Evolutionary conservation across 2,113 vertebrate genomes (phyloP).

Genomic region (Toxotes chatareus): DNA sequence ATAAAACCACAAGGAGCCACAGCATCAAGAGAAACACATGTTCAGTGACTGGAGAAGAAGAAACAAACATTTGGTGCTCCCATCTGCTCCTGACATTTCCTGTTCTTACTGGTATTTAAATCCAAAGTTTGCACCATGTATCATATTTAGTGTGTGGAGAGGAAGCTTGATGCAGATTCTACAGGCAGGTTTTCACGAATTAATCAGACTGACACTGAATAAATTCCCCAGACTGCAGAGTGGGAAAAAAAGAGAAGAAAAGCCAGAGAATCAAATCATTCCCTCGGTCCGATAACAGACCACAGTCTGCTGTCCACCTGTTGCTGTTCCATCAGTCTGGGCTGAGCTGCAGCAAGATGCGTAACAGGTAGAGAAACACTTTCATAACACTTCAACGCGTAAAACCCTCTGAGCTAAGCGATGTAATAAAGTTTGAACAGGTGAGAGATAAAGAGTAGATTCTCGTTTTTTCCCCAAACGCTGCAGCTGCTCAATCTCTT

Average conservation of each 20-base stretch:
- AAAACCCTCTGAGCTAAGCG: neutral
- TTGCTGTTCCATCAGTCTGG: constrained; percentile 60
- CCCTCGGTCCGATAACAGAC: neutral
- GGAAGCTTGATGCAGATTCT: neutral
- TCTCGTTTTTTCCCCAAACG: neutral
- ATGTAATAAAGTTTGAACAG: constrained; percentile 24
- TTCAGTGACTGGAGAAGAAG: neutral
- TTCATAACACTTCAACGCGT: neutral
- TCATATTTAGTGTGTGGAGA: neutral
- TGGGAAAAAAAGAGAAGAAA: neutral
- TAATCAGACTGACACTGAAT: neutral
- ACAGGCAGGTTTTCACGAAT: neutral
- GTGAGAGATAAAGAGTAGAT: neutral
- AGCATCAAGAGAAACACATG: constrained; percentile 22
- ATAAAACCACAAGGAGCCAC: constrained; percentile 21
- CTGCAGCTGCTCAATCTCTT: neutral
- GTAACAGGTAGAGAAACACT: constrained; percentile 55
- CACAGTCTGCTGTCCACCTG: constrained; percentile 62
- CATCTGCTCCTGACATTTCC: constrained; percentile 4
- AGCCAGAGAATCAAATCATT: neutral
- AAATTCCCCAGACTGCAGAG: neutral
- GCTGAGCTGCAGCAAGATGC: constrained; percentile 42
- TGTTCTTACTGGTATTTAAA: neutral
- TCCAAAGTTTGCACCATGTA: constrained; percentile 18
- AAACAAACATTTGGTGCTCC: neutral